Conservation (phyloP, 2,797 vertebrate species). For the Menidia menidia region DNA sequence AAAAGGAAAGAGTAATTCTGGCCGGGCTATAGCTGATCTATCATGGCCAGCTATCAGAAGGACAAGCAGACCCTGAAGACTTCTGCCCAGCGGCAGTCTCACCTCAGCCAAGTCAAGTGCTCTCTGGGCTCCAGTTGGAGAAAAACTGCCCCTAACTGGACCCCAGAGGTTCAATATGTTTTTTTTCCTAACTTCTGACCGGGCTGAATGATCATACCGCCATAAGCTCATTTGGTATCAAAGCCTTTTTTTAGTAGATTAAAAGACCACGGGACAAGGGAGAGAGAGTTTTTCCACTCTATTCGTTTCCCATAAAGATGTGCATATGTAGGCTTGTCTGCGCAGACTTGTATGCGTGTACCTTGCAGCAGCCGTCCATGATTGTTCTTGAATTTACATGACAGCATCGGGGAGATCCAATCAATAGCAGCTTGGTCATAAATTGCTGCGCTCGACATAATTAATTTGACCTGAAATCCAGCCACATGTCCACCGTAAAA, state of each 20-base stretch:
- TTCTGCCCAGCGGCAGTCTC: slow-evolving; percentile 77
- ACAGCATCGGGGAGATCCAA: slow-evolving; percentile 71
- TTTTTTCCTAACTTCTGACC: slow-evolving; percentile 61
- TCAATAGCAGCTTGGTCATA: slow-evolving; percentile 78
- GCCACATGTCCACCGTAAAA: slow-evolving; percentile 55
- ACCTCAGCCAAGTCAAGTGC: slow-evolving; percentile 80
- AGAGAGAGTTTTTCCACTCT: background rate
- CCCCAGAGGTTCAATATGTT: slow-evolving; percentile 68
- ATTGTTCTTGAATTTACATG: slow-evolving; percentile 76
- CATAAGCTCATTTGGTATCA: slow-evolving; percentile 67
- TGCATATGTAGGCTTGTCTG: background rate
- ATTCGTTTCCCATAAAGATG: slow-evolving; percentile 11
- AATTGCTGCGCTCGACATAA: slow-evolving; percentile 75
- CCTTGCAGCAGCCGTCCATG: slow-evolving; percentile 50
- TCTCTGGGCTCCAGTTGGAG: slow-evolving; percentile 75
- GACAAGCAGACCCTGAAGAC: slow-evolving; percentile 79
- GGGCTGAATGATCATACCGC: slow-evolving; percentile 58
- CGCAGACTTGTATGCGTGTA: slow-evolving; percentile 6
- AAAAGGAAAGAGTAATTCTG: slow-evolving; percentile 76
- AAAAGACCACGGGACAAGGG: slow-evolving; percentile 34
- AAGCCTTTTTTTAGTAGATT: slow-evolving; percentile 49
- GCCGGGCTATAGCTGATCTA: slow-evolving; percentile 78
- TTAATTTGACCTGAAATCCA: slow-evolving; percentile 70
- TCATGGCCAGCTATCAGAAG: slow-evolving; percentile 83
- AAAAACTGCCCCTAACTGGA: slow-evolving; percentile 75